Base-by-base conservation (phyloP, 2,113 vertebrate genomes). In the Macroglossus sobrinus region DNA sequence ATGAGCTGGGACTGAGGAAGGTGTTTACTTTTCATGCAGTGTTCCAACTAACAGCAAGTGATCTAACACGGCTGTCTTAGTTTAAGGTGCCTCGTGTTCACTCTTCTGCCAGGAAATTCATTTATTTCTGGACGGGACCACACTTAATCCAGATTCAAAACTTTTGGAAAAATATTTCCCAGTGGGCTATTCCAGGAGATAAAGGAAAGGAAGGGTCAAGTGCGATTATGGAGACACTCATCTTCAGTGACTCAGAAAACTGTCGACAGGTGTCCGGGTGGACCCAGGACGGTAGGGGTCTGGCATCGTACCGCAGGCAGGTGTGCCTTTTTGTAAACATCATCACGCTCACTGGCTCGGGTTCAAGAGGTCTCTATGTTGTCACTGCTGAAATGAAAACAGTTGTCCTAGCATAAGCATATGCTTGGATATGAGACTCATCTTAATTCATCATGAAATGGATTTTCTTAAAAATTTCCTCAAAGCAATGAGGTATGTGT, bases 311-410 rank as follows among this genome's bases (percentile, higher is more conserved):
- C 16, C 15, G 5, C 18, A 38, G 19, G n/a, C 35, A 47, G 45
- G 45, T 47, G 45, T 47, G 15, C 9, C 38, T 43, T 79, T 74
- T 18, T 45, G 7, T 53, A 16, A 35, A n/a, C 0, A 98, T 95
- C 59, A 97, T 98, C 96, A 99, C 97, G 4, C 95, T 96, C 78
- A 98, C 72, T n/a, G 98, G 97, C 80, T 98, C 97, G 0, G 98
- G 97, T 92, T 98, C 98, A 40, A 97, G 91, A 35, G 97, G 97
- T 18, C 98, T 91, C 71, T 98, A 97, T 66, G 97, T 16, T 61
- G 47, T 69, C 61, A 57, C 30, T 53, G 10, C 57, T 91, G 35
- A 87, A 81, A 63, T 14, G 53, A 81, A 75, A 85, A 89, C 6
- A 33, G 45, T 74, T 57, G 5, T 82, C 47, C 68, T 68, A n/a